Evolutionary conservation across 1,140 invertebrate genomes (phyloP).

Genomic region (Zaprionus inermis): DNA sequence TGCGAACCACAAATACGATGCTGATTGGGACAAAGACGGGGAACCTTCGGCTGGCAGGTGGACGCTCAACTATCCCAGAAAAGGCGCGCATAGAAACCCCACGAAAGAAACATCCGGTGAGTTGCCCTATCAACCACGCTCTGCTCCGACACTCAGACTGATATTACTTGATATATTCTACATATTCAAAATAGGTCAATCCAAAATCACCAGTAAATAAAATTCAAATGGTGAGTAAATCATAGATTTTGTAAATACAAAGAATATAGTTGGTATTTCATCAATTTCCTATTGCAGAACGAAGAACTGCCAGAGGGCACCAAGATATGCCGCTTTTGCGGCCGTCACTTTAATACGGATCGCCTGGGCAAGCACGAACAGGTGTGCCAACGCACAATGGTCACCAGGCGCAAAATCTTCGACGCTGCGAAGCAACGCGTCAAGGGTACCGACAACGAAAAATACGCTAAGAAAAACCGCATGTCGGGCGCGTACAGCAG

Average conservation of each 20-base stretch:
- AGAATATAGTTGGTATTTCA: neutral
- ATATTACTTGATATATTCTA: constrained; percentile 1
- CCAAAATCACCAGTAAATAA: constrained; percentile 62
- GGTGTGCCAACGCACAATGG: constrained; percentile 90
- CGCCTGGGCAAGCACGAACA: constrained; percentile 91
- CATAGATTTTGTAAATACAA: accelerated
- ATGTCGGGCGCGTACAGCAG: constrained; percentile 57
- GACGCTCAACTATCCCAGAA: neutral
- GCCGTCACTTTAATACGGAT: constrained; percentile 91
- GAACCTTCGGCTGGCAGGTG: neutral
- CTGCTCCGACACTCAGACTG: constrained; percentile 6
- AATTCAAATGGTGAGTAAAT: constrained; percentile 53
- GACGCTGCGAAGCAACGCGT: constrained; percentile 93
- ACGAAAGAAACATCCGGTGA: constrained; percentile 20
- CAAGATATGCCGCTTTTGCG: constrained; percentile 87
- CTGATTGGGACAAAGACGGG: neutral
- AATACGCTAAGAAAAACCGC: constrained; percentile 84
- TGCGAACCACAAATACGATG: neutral
- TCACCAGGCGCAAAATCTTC: constrained; percentile 93
- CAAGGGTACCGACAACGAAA: constrained; percentile 93
- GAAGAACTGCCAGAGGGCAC: constrained; percentile 72
- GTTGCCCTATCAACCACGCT: neutral
- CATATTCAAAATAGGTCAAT: constrained; percentile 20
- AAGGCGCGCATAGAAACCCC: neutral
- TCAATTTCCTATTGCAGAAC: neutral